Base-by-base conservation (phyloP, 2,113 vertebrate genomes). In the Gymnocephalus cernua region DNA sequence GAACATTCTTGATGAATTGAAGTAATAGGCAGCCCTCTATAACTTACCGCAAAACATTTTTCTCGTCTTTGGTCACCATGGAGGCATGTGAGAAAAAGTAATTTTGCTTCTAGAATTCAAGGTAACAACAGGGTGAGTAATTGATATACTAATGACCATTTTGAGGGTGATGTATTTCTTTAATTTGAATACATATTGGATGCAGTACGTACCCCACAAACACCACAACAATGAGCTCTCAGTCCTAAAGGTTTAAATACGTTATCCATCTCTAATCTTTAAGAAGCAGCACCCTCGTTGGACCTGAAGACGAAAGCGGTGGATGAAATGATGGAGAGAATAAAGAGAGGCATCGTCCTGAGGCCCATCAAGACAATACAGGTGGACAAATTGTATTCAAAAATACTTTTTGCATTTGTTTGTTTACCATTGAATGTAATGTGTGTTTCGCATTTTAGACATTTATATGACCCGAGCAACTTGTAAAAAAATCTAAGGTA, bases 311-410 rank as follows among this genome's bases (percentile, higher is more conserved):
- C 92, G 11, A 93, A 84, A 51, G 96, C 96, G 0, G 93, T 97
- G 88, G 90, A 96, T 84, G 96, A 97, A 85, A 97, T 97, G 96
- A 97, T 96, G 95, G 95, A 94, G 44, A 85, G 96, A 79, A 97
- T 97, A 61, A 95, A 92, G 84, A 95, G 77, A 7, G 96, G 96
- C 3, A 95, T 96, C 45, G 6, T 94, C 41, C 90, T 97, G 74
- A 92, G 92, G 44, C 93, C 96, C 0, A 35, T 86, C 0, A 74
- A 61, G 63, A 89, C 21, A 61, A 35, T 71, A 56, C 92, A 93
- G 90, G 95, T 95, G 74, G 8, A 41, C 25, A 48, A 25, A 48
- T 7, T 47, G 32, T 16, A 35, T 3, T 35, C 14, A 10, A 19
- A 25, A 15, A 41, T 0, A 25, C 27, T 18, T 64, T 44, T 63